phyloP scores from a whole-genome alignment of 2,888 invertebrate species.

The Eupithecia subumbrata region DNA sequence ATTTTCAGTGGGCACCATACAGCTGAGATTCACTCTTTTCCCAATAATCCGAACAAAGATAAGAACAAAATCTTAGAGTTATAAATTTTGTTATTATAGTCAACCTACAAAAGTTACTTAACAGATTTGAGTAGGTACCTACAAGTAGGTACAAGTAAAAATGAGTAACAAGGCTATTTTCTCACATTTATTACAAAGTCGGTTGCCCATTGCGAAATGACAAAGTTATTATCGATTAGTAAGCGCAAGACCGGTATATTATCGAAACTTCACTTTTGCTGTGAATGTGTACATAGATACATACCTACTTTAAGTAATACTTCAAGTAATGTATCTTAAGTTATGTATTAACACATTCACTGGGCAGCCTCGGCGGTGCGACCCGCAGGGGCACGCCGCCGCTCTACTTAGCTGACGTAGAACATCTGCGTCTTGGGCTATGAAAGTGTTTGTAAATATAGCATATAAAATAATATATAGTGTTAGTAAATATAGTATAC shows the following conservation, averaged over 20 bases:
- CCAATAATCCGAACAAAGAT: no score
- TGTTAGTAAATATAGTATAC: no score
- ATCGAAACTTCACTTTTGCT: conserved; percentile 59
- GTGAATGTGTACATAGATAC: conserved; percentile 46
- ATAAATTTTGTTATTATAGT: background rate
- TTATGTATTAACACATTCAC: no score
- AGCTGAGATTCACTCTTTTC: no score
- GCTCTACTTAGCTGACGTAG: no score
- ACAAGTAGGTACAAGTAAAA: conserved; percentile 12
- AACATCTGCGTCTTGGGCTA: no score
- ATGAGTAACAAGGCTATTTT: conserved; percentile 37
- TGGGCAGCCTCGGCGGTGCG: no score
- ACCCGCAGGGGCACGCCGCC: no score
- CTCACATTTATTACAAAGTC: conserved; percentile 37
- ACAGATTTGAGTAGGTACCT: background rate
- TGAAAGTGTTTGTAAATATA: no score
- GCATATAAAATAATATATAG: no score
- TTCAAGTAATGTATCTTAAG: background rate
- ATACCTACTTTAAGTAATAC: background rate
- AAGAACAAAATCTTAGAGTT: background rate
- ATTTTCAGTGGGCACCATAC: no score
- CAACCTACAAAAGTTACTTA: background rate
- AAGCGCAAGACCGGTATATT: conserved; percentile 53
- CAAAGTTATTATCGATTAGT: conserved; percentile 43
- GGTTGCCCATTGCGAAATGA: conserved; percentile 35